Conservation (phyloP, 2,888 invertebrate genomes). For the Muschampia plurimacula region DNA sequence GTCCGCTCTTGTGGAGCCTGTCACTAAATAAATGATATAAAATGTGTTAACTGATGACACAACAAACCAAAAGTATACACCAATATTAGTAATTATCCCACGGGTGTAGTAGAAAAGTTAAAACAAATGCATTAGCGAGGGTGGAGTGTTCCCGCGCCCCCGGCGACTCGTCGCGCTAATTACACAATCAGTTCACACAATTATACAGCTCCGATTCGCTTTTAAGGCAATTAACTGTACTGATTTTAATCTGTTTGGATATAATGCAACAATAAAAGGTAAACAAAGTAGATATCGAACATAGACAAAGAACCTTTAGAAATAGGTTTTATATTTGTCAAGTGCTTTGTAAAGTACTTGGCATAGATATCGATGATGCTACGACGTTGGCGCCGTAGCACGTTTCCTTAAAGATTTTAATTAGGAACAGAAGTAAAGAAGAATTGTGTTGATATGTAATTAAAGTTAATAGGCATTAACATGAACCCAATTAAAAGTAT, state of each 20-base stretch:
- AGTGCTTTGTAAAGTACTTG: neutral
- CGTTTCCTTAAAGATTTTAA: neutral
- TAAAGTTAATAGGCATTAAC: too few relatives aligned
- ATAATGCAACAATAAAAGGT: constrained; percentile 14
- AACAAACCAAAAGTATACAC: constrained; percentile 20
- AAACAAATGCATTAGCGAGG: constrained; percentile 58
- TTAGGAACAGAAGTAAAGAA: too few relatives aligned
- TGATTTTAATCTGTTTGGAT: constrained; percentile 28
- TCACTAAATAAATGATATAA: neutral
- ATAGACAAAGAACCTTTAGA: neutral
- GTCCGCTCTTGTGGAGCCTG: too few relatives aligned
- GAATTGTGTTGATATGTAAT: too few relatives aligned
- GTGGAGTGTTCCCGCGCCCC: constrained; percentile 78
- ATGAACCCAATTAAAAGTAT: too few relatives aligned
- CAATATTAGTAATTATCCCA: constrained; percentile 58
- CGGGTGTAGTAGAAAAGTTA: constrained; percentile 63
- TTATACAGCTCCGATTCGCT: constrained; percentile 55
- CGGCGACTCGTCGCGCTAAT: constrained; percentile 78
- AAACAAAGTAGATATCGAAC: neutral
- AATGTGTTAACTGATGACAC: constrained; percentile 8
- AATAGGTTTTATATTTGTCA: neutral
- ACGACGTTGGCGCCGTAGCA: neutral
- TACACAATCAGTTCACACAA: constrained; percentile 84
- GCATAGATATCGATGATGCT: neutral
- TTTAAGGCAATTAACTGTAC: constrained; percentile 32